Evolutionary conservation across 2,797 vertebrate genomes (phyloP).

Genomic region (Heliangelus exortis): DNA sequence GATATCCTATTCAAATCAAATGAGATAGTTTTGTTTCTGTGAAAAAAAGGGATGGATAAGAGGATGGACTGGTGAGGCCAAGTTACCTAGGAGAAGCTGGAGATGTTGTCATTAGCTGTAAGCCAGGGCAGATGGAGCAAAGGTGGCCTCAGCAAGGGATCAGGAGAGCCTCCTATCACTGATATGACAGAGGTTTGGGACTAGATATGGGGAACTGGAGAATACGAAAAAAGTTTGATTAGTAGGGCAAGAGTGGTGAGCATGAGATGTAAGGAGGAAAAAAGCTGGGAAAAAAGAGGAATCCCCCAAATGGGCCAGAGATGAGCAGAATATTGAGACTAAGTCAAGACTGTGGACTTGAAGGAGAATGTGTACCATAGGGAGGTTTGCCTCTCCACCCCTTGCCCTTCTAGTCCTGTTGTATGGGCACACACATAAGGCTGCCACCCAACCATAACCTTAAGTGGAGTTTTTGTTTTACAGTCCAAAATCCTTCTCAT

Average conservation of each 20-base stretch:
- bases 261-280: background rate
- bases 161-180: background rate
- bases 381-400: background rate
- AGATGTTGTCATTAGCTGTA: background rate
- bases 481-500: background rate
- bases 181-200: background rate
- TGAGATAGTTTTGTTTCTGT: background rate
- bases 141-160: background rate
- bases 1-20: background rate
- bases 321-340: background rate
- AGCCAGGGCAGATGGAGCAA: background rate
- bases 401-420: background rate
- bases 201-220: background rate
- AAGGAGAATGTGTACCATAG: background rate
- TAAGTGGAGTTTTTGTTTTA: background rate
- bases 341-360: background rate
- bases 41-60: background rate
- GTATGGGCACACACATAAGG: accelerated
- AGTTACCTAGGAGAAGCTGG: background rate
- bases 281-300: background rate
- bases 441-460: background rate
- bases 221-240: background rate
- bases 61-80: background rate
- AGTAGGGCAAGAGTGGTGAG: background rate
- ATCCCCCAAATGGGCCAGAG: background rate